Evolutionary conservation across 1,140 invertebrate species (phyloP).

Genomic region (Daktulosphaira vitifoliae): DNA sequence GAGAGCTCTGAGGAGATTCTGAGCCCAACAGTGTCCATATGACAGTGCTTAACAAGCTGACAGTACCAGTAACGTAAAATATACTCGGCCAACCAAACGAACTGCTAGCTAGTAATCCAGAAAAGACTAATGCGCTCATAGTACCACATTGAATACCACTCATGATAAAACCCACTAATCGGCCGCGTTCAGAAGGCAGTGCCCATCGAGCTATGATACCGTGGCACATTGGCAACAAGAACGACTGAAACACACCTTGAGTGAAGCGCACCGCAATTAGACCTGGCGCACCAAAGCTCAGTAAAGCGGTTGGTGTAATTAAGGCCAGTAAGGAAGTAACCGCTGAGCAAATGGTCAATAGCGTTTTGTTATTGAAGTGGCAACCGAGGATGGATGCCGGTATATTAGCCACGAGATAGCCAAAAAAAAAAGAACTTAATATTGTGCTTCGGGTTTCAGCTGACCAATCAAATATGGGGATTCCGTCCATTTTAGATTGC

Average conservation of each 20-base stretch:
- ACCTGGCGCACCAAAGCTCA: not conserved
- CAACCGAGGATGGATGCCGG: constrained; percentile 58
- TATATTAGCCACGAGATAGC: constrained; percentile 50
- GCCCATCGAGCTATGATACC: constrained; percentile 67
- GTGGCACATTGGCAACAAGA: constrained; percentile 73
- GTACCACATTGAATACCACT: constrained; percentile 57
- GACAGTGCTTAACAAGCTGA: constrained; percentile 52
- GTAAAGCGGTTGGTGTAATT: not conserved
- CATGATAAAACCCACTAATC: constrained; percentile 52
- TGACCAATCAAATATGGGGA: constrained; percentile 44
- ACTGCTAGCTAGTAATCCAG: constrained; percentile 53
- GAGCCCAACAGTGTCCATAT: constrained; percentile 55
- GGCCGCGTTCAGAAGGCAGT: constrained; percentile 50
- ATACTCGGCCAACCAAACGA: constrained; percentile 64
- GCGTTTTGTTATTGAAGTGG: constrained; percentile 51
- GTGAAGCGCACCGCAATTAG: constrained; percentile 1
- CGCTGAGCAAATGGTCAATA: constrained; percentile 47
- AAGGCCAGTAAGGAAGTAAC: not conserved
- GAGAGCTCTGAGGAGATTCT: constrained; percentile 55
- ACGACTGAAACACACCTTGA: constrained; percentile 48
- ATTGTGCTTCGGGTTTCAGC: constrained; percentile 48
- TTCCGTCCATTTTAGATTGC: not conserved
- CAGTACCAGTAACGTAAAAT: constrained; percentile 64
- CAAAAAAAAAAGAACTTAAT: constrained; percentile 60
- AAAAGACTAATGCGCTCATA: constrained; percentile 58